Evolutionary conservation across 2,888 invertebrate species (phyloP).

Genomic region (Hyalella azteca): DNA sequence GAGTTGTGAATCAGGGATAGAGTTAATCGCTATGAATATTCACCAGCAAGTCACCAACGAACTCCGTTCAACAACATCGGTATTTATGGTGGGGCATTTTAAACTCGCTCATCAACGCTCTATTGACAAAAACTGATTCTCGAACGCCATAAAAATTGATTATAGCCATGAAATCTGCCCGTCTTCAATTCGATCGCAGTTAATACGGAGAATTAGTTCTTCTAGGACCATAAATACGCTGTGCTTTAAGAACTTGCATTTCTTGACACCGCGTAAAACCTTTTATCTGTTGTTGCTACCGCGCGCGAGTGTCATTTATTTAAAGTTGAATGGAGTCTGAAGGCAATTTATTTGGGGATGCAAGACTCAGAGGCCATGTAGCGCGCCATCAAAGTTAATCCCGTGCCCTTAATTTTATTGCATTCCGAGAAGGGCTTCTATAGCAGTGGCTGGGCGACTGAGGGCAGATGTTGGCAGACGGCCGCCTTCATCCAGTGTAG

Average conservation of each 20-base stretch:
- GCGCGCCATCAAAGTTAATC: conserved; percentile 30
- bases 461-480: background rate
- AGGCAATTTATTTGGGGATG: conserved; percentile 21
- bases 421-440: background rate
- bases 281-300: conserved; percentile 22
- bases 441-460: background rate
- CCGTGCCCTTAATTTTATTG: conserved; percentile 33
- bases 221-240: background rate
- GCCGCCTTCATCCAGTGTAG: background rate
- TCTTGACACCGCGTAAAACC: conserved; percentile 1
- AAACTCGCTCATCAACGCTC: too few species aligned
- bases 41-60: too few species aligned
- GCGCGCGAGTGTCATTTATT: background rate
- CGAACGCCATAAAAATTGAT: background rate
- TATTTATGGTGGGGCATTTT: too few species aligned
- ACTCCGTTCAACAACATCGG: too few species aligned
- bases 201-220: background rate
- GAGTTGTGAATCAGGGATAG: too few species aligned
- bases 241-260: background rate
- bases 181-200: background rate
- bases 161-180: background rate
- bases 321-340: background rate
- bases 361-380: conserved; percentile 3
- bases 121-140: background rate
- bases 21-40: too few species aligned